Evolutionary conservation across 2,113 vertebrate species (phyloP), one percentile per base, ranked within the genome.

Genomic region (Chlamydotis undulata): DNA sequence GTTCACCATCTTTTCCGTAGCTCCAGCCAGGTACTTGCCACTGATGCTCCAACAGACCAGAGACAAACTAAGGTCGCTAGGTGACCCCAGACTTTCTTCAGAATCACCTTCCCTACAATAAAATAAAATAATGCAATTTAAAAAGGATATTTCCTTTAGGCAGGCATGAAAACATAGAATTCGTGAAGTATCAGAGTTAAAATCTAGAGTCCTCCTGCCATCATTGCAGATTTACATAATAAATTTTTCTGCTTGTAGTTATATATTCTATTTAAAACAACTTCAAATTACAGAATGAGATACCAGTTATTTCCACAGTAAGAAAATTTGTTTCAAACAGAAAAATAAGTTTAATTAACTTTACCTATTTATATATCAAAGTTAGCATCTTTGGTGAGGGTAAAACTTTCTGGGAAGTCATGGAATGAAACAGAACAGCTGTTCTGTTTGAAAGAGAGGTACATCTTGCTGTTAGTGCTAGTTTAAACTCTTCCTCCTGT

Each of bases 1-100:
- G 98, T 99, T 99, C 92, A 99, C 99, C 97, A 98, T 98, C 95
- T 99, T 99, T 81, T 99, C 99, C 68, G 99, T 98, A 80, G 99
- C 99, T 25, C 99, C 99, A 68, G 99, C 99, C 93, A 99, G 95
- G 84, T 99, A 99, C 80, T 98, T 99, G 47, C 99, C 99, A 60
- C 99, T 99, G 84, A 99, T 95, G n/a, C 99, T 99, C 99, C 99
- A 99, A 18, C 99, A 98, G 41, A 99, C 96, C 53, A 99, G 98
- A 60, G 99, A 99, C 74, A 99, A 95, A 87, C 98, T 98, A 29
- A 98, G 98, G 56, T 99, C 99, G 21, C 98, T 98, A n/a, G 99
- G 99, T 68, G 99, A 99, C 1, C 99, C 99, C 60, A 99, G 80
- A 87, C 97, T 97, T 87, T 99, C 99, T 73, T 99, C 99, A 31